These are phyloP conservation scores for Ecliptopera silaceata DNA, from an alignment of 2,888 invertebrate species.

Conservation along the genomic window DNA sequence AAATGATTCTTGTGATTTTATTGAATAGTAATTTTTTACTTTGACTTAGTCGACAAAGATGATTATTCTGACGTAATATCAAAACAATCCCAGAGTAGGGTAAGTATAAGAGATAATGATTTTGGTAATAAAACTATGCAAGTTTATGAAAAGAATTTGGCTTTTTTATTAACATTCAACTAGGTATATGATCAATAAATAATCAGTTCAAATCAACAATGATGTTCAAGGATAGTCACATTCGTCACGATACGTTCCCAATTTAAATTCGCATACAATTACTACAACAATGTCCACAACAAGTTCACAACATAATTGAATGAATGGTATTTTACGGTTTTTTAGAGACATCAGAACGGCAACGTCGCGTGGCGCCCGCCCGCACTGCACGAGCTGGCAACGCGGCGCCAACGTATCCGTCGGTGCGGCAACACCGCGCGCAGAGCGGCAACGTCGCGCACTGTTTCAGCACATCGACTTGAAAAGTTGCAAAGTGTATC, in stretches of 20 bases:
- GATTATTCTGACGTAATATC: too few species aligned
- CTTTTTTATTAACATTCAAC: too few species aligned
- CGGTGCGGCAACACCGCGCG: slow-evolving; percentile 6
- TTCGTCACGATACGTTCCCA: slow-evolving; percentile 33
- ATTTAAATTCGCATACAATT: slow-evolving; percentile 41
- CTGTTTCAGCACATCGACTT: slow-evolving; percentile 71
- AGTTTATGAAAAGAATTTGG: too few species aligned
- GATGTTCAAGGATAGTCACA: too few species aligned
- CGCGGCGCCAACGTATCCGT: slow-evolving; percentile 63
- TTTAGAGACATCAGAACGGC: slow-evolving; percentile 53
- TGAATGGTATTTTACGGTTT: slow-evolving; percentile 74
- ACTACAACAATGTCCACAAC: slow-evolving; percentile 37
- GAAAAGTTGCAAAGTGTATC: neutral
- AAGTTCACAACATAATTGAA: slow-evolving; percentile 54
- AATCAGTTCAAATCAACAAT: too few species aligned
- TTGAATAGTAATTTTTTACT: too few species aligned
- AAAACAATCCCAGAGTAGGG: too few species aligned
- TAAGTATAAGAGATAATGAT: too few species aligned
- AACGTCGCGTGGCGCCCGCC: slow-evolving; percentile 68
- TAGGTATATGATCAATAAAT: too few species aligned
- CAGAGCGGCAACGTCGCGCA: slow-evolving; percentile 69
- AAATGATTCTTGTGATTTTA: too few species aligned
- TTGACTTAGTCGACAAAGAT: too few species aligned
- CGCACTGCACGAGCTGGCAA: slow-evolving; percentile 71
- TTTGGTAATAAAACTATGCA: too few species aligned